A percentile compares a stretch with the other conserved stretches of the same genome.
Evolutionary conservation across 2,888 invertebrate species (phyloP).

Genomic region (Aleiodes leptofemur): DNA sequence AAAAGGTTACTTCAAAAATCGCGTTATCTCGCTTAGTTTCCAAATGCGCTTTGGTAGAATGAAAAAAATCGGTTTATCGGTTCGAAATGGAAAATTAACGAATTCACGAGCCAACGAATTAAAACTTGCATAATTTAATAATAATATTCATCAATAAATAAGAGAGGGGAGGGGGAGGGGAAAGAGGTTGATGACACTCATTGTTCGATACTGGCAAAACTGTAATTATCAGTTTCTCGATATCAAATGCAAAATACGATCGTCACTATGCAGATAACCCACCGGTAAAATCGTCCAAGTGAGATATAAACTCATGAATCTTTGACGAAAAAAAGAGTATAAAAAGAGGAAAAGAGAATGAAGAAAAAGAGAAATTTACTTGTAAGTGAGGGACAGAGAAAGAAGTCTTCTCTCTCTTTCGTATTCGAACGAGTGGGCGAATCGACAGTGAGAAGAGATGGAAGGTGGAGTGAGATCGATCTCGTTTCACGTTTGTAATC

Average conservation of each 20-base stretch:
- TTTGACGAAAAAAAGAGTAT: not conserved
- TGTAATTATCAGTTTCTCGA: constrained; percentile 42
- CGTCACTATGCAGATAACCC: constrained; percentile 33
- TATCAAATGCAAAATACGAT: constrained; percentile 42
- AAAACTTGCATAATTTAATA: not conserved
- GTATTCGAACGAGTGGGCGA: constrained; percentile 25
- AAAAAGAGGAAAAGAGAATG: not conserved
- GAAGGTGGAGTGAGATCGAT: constrained; percentile 52
- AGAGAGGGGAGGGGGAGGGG: no score
- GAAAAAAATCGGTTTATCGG: no score
- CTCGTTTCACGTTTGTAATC: constrained; percentile 49
- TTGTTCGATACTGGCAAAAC: constrained; percentile 28
- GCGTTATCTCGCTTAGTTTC: no score
- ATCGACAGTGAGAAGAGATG: constrained; percentile 1
- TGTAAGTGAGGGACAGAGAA: constrained; percentile 29
- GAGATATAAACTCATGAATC: constrained; percentile 1
- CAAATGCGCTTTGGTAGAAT: no score
- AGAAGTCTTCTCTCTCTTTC: constrained; percentile 17
- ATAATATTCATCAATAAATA: not conserved
- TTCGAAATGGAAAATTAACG: no score
- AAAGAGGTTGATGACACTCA: constrained; percentile 29
- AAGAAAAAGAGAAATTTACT: not conserved
- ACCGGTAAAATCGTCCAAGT: not conserved
- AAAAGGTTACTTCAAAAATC: no score
- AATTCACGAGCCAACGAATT: no score